phyloP scores from a whole-genome alignment of 1,140 invertebrate genomes.

The Teleogryllus occipitalis region DNA sequence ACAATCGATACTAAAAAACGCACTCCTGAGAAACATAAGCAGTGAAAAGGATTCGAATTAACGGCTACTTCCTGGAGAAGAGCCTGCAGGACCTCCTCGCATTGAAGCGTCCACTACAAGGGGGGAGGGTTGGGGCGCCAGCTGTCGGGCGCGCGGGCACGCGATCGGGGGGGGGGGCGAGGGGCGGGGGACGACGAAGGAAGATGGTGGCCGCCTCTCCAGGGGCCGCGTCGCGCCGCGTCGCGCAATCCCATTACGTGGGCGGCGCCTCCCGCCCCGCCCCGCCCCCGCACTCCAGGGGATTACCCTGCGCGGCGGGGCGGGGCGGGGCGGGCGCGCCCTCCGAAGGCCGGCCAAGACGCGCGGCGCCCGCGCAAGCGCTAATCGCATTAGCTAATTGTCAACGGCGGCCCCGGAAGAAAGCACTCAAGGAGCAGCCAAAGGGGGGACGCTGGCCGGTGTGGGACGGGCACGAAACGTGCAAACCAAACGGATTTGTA shows the following conservation, averaged over 20 bases:
- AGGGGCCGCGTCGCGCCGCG: background rate
- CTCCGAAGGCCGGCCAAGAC: background rate
- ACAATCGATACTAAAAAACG: no score
- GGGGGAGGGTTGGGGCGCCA: no score
- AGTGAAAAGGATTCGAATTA: no score
- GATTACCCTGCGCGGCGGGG: background rate
- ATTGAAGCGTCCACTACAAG: no score
- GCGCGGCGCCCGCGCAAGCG: no score
- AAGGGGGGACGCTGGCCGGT: background rate
- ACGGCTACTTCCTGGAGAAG: no score
- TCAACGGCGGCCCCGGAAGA: background rate
- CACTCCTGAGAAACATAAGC: no score
- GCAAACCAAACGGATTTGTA: no score
- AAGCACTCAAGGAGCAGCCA: background rate
- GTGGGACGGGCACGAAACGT: background rate
- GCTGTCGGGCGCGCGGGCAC: background rate
- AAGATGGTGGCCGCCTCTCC: background rate
- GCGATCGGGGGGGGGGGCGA: background rate
- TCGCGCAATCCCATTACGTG: background rate
- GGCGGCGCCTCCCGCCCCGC: no score
- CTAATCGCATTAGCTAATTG: background rate
- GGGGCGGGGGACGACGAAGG: background rate
- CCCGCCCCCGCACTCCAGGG: background rate
- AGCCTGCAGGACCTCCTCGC: no score
- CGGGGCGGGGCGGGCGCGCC: no score